These are phyloP conservation scores for Holotrichia oblita DNA, from an alignment of 1,140 invertebrate genomes.

Conservation along the genomic window DNA sequence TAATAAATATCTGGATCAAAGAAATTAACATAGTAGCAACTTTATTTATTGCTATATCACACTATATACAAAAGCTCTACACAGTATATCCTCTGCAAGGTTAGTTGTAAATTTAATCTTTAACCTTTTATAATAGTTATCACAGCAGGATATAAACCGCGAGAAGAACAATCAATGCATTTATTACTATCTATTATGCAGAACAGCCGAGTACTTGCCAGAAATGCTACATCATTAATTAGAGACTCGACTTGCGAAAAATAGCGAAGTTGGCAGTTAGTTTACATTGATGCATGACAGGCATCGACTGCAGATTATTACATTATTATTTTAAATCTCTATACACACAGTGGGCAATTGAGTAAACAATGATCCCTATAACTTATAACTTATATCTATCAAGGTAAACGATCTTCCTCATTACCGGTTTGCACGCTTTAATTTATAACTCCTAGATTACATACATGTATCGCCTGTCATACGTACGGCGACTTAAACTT, in stretches of 20 bases:
- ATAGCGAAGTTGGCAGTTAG: slow-evolving; percentile 3
- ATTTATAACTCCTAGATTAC: neutral
- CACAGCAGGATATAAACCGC: slow-evolving; percentile 4
- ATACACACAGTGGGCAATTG: slow-evolving; percentile 7
- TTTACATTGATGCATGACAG: slow-evolving; percentile 32
- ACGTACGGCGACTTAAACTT: neutral
- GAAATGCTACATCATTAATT: slow-evolving; percentile 27
- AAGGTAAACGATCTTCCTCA: neutral
- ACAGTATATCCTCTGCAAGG: neutral
- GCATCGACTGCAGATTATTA: slow-evolving; percentile 19
- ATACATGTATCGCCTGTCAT: neutral
- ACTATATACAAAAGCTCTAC: neutral
- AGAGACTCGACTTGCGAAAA: neutral
- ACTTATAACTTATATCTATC: neutral
- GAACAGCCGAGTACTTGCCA: slow-evolving; percentile 5
- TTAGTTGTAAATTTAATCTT: neutral
- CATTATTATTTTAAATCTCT: slow-evolving; percentile 20
- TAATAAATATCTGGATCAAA: no score
- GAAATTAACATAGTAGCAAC: no score
- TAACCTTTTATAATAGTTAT: neutral
- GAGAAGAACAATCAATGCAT: neutral
- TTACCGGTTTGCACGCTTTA: neutral
- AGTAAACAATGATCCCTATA: slow-evolving; percentile 18
- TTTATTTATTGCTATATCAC: no score
- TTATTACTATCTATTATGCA: neutral